These are phyloP conservation scores for Malurus leucopterus DNA, from an alignment of 2,797 vertebrate genomes.

Conservation along the genomic window DNA sequence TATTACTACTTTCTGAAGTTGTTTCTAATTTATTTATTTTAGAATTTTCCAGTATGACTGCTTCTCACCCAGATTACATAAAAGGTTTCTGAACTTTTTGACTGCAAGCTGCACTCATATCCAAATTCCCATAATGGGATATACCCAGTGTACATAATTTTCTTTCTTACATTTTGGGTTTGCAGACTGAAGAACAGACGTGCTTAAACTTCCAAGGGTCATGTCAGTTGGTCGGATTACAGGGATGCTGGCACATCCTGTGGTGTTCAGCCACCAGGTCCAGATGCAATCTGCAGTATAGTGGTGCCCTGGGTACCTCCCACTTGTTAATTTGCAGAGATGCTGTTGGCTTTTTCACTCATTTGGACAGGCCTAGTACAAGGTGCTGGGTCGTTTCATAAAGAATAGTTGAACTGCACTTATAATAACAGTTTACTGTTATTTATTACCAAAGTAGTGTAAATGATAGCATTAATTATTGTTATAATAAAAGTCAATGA, in stretches of 20 bases:
- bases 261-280: neutral
- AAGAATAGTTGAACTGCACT: neutral
- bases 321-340: neutral
- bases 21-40: neutral
- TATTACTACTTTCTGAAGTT: neutral
- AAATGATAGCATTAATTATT: slow-evolving; percentile 35
- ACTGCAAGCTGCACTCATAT: neutral
- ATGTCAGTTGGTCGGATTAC: neutral
- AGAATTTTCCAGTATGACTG: neutral
- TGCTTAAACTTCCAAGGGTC: neutral
- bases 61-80: neutral
- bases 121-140: neutral
- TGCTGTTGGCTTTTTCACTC: neutral
- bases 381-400: neutral
- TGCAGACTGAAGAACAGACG: neutral
- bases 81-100: neutral
- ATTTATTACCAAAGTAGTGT: neutral
- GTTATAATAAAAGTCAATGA: slow-evolving; percentile 26
- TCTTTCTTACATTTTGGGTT: neutral
- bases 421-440: slow-evolving; percentile 10
- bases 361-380: neutral
- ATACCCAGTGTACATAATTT: neutral
- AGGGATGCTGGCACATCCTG: neutral
- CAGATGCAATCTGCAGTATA: neutral
- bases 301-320: neutral